A percentile compares a stretch with the other conserved stretches of the same genome.
Evolutionary conservation across 2,888 invertebrate species (phyloP).

Genomic region (Phyllotreta striolata): DNA sequence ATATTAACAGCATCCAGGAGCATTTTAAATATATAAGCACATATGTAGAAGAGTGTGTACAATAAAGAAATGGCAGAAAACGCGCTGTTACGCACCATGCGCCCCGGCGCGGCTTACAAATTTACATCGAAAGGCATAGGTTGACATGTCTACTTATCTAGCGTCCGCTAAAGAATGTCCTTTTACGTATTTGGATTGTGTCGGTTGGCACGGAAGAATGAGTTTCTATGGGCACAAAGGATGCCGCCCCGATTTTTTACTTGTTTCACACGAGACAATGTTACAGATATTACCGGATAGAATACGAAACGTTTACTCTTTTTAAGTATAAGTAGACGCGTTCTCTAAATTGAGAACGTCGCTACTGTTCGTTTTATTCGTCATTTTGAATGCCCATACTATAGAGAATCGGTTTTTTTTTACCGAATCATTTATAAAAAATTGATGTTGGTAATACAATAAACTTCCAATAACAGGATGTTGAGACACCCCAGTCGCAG

Average conservation of each 20-base stretch:
- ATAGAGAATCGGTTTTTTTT: no score
- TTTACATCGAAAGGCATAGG: conserved; percentile 62
- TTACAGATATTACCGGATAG: conserved; percentile 58
- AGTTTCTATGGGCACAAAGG: conserved; percentile 58
- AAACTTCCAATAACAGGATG: no score
- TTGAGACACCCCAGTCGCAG: conserved; percentile 8
- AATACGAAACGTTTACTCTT: conserved; percentile 53
- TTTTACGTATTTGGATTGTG: conserved; percentile 61
- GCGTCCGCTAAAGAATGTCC: conserved; percentile 58
- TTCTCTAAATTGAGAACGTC: conserved; percentile 47
- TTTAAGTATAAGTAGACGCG: conserved; percentile 42
- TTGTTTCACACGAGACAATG: conserved; percentile 59
- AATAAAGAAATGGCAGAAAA: conserved; percentile 34
- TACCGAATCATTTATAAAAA: no score
- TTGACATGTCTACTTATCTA: conserved; percentile 62
- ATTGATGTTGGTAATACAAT: no score
- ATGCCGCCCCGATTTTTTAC: conserved; percentile 57
- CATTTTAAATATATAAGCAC: no score
- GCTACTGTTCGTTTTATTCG: conserved; percentile 46
- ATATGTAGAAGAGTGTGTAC: conserved; percentile 12
- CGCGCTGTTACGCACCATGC: conserved; percentile 55
- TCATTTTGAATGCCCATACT: no score
- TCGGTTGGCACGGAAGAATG: conserved; percentile 59
- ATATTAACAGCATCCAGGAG: no score
- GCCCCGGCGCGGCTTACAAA: conserved; percentile 58